phyloP scores from a whole-genome alignment of 2,888 invertebrate genomes.

The Cabera pusaria region DNA sequence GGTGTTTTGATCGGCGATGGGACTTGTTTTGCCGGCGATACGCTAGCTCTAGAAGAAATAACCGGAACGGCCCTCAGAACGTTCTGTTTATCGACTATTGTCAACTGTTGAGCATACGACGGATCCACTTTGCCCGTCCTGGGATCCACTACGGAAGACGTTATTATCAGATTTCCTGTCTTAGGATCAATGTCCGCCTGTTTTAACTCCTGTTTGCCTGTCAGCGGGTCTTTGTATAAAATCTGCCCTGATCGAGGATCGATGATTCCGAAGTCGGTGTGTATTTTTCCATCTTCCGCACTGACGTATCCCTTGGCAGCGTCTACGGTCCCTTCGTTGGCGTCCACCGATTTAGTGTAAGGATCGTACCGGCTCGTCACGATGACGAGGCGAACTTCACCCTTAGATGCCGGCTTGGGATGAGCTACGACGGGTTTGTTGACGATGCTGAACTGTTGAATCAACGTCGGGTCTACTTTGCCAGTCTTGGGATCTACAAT shows the following conservation, averaged over 20 bases:
- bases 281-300: slow-evolving; percentile 80
- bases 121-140: slow-evolving; percentile 84
- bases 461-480: slow-evolving; percentile 82
- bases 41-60: slow-evolving; percentile 56
- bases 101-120: slow-evolving; percentile 79
- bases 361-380: slow-evolving; percentile 83
- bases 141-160: slow-evolving; percentile 82
- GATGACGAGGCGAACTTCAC: slow-evolving; percentile 71
- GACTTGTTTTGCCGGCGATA: slow-evolving; percentile 60
- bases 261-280: slow-evolving; percentile 83
- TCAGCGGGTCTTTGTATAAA: slow-evolving; percentile 82
- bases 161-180: slow-evolving; percentile 83
- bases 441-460: slow-evolving; percentile 75
- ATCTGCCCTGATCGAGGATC: slow-evolving; percentile 84
- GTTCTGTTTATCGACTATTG: slow-evolving; percentile 75
- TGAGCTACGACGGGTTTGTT: slow-evolving; percentile 69
- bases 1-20: slow-evolving; percentile 66
- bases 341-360: slow-evolving; percentile 82
- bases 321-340: slow-evolving; percentile 78
- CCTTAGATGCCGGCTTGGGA: slow-evolving; percentile 63
- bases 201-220: slow-evolving; percentile 85
- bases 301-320: slow-evolving; percentile 80
- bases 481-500: slow-evolving; percentile 83
- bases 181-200: slow-evolving; percentile 84
- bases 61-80: slow-evolving; percentile 60